Evolutionary conservation across 2,113 vertebrate genomes (phyloP), one percentile per base, ranked within the genome.

Genomic region (Oryzias celebensis): DNA sequence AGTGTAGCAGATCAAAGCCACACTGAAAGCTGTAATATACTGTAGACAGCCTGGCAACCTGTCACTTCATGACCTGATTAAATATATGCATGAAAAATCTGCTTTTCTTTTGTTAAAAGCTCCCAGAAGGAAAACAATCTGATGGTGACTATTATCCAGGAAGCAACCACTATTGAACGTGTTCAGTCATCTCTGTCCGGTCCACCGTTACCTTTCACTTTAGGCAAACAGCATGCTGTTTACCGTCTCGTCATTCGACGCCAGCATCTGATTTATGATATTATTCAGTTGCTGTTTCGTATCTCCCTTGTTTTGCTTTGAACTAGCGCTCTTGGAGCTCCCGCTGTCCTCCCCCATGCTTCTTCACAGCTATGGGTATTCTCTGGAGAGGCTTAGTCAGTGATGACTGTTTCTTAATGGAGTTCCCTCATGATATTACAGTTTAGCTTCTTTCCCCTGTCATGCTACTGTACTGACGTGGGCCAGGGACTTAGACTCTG

Each of bases 351-450:
- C 86, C 73, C 74, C 60, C 80, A 48, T 63, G 67, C 59, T 65
- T 68, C 58, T 66, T 61, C 2, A 18, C 58, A 56, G 56, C 68
- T 78, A 54, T 44, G 50, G 71, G 71, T 71, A 63, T 78, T 81
- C 77, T 75, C 51, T 42, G 42, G 60, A 82, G 82, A 68, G 78
- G 77, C 68, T 87, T 77, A 86, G 76, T 85, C 80, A 83, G 65
- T 56, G 78, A 68, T 84, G 77, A 83, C 84, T 82, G 70, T 77
- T 68, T 77, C 62, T 77, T 87, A 86, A 83, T 87, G 75, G 80
- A 88, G 85, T 73, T 59, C 82, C 75, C 85, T 86, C 69, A 58
- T 75, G 71, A 84, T 77, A 86, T 85, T 74, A 63, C 77, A 44
- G 18, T 78, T 77, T 81, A 83, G 84, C 73, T 69, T 77, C 83